Conservation (phyloP, 2,888 invertebrate genomes). For the Mythimna lalbum region DNA sequence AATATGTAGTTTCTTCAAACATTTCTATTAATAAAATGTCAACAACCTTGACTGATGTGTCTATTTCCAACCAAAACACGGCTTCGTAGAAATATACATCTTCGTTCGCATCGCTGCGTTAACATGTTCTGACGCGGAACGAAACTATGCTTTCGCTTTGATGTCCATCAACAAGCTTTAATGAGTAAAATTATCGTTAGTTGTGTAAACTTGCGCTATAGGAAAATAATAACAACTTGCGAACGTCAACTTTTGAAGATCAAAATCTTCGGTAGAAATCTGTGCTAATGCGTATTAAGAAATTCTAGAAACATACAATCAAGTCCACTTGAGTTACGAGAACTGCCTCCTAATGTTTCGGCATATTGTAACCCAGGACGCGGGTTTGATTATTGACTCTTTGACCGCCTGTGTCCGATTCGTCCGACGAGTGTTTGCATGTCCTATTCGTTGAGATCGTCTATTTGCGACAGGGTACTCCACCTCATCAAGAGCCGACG, state of each 20-base stretch:
- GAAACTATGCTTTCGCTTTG: not conserved
- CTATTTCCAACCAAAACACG: slow-evolving; percentile 23
- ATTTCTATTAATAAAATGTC: slow-evolving; percentile 35
- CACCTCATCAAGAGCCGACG: no score
- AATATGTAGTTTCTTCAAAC: slow-evolving; percentile 25
- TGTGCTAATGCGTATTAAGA: not conserved
- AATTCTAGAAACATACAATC: not conserved
- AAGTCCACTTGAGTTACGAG: no score
- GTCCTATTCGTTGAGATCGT: no score
- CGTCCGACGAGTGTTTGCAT: no score
- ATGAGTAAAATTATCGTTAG: not conserved
- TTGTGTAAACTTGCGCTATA: not conserved
- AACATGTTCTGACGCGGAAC: not conserved
- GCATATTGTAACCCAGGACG: no score
- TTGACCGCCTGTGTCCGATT: no score
- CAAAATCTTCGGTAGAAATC: not conserved
- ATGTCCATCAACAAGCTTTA: not conserved
- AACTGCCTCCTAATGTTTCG: no score
- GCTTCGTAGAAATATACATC: slow-evolving; percentile 1
- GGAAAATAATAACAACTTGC: not conserved
- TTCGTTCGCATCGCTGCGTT: not conserved
- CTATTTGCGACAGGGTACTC: no score
- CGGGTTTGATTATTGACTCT: no score
- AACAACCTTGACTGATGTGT: slow-evolving; percentile 38
- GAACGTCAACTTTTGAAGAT: not conserved